phyloP scores from a whole-genome alignment of 1,140 invertebrate species.

The Drosophila rhopaloa region DNA sequence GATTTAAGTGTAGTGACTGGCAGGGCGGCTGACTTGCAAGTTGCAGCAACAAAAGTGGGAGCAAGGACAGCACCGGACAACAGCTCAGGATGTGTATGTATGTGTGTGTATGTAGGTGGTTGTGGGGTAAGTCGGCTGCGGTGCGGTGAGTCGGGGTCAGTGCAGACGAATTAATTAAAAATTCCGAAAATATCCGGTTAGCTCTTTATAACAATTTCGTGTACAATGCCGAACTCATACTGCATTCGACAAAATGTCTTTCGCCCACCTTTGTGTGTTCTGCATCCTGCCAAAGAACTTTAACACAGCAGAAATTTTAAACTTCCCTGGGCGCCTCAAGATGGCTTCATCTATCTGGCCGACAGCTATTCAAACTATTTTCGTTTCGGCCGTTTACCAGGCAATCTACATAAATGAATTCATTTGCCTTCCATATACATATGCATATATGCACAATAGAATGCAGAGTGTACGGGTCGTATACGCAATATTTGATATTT shows the following conservation, averaged over 20 bases:
- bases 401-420: slow-evolving; percentile 53
- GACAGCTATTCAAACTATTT: slow-evolving; percentile 37
- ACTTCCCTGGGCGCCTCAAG: slow-evolving; percentile 19
- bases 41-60: slow-evolving; percentile 51
- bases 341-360: slow-evolving; percentile 44
- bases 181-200: slow-evolving; percentile 83
- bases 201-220: slow-evolving; percentile 81
- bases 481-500: slow-evolving; percentile 64
- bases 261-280: slow-evolving; percentile 28
- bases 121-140: not conserved
- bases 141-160: slow-evolving; percentile 9
- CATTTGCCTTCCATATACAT: slow-evolving; percentile 26
- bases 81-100: slow-evolving; percentile 54
- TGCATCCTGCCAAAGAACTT: slow-evolving; percentile 28
- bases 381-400: slow-evolving; percentile 45
- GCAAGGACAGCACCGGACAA: slow-evolving; percentile 50
- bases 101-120: slow-evolving; percentile 7
- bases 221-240: slow-evolving; percentile 59
- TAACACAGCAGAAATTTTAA: slow-evolving; percentile 60
- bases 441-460: slow-evolving; percentile 24
- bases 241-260: slow-evolving; percentile 42
- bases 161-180: slow-evolving; percentile 77
- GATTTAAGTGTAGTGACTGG: slow-evolving; percentile 11
- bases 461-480: slow-evolving; percentile 25
- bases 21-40: slow-evolving; percentile 52